phyloP scores from a whole-genome alignment of 2,797 vertebrate species.

The Hyperoplus lanceolatus region DNA sequence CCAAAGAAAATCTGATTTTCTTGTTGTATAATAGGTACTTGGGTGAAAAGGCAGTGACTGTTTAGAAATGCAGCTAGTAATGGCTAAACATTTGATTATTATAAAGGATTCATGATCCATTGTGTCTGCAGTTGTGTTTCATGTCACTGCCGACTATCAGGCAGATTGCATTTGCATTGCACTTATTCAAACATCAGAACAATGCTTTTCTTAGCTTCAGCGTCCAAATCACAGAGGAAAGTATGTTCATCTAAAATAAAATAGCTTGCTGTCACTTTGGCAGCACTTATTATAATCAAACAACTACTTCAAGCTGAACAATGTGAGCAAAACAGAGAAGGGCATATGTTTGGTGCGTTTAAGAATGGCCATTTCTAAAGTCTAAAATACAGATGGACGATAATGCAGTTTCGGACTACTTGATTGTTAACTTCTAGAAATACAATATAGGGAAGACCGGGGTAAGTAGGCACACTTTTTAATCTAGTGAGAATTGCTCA shows the following conservation, averaged over 20 bases:
- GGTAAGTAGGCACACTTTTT: too few relatives aligned
- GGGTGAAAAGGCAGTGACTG: not conserved
- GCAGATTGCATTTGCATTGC: conserved; percentile 34
- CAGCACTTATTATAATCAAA: conserved; percentile 50
- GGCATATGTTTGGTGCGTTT: conserved; percentile 37
- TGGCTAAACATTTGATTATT: conserved; percentile 17
- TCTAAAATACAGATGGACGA: conserved; percentile 11
- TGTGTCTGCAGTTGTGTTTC: conserved; percentile 6
- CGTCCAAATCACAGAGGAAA: conserved; percentile 45
- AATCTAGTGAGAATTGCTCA: too few relatives aligned
- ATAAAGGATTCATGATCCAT: not conserved
- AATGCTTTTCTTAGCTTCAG: conserved; percentile 34
- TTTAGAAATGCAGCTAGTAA: conserved; percentile 8
- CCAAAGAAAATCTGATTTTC: not conserved
- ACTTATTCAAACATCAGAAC: conserved; percentile 55
- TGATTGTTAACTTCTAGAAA: not conserved
- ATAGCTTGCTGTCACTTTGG: conserved; percentile 56
- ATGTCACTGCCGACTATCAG: conserved; percentile 11
- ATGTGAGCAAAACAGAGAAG: conserved; percentile 29
- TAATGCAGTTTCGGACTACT: not conserved
- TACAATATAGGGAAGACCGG: not conserved
- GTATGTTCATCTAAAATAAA: conserved; percentile 64
- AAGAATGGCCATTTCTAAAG: conserved; percentile 32
- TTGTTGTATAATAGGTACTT: not conserved
- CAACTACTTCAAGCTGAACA: conserved; percentile 33